Percentiles rank a stretch among this genome's conserved stretches.
Conservation (phyloP, 2,888 invertebrate species). For the Tyria jacobaeae region DNA sequence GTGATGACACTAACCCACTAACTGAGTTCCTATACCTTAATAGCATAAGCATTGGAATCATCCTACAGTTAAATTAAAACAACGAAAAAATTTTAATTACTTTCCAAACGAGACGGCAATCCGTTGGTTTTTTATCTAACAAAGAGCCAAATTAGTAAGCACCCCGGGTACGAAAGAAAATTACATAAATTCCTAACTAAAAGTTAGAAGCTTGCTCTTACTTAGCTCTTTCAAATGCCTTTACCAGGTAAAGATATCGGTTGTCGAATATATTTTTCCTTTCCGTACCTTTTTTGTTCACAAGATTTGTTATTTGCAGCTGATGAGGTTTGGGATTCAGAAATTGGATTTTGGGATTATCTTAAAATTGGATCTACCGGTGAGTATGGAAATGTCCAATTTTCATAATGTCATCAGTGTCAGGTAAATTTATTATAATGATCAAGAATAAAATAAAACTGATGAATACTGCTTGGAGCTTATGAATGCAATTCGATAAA, state of each 20-base stretch:
- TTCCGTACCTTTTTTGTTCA: constrained; percentile 27
- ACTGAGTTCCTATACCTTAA: background rate
- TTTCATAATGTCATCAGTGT: constrained; percentile 6
- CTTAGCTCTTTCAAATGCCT: constrained; percentile 9
- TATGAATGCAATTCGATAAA: background rate
- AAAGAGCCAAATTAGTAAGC: constrained; percentile 49
- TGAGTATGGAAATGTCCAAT: constrained; percentile 25
- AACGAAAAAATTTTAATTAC: constrained; percentile 48
- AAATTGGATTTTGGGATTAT: constrained; percentile 44
- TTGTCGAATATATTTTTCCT: constrained; percentile 29
- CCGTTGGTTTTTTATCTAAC: constrained; percentile 34
- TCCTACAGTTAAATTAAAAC: constrained; percentile 45
- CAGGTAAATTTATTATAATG: background rate
- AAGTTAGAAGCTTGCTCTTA: constrained; percentile 33
- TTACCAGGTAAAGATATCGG: constrained; percentile 24
- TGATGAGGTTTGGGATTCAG: constrained; percentile 37
- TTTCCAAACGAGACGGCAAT: constrained; percentile 37
- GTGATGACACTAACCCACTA: background rate
- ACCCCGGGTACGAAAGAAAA: constrained; percentile 39
- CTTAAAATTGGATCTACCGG: constrained; percentile 41
- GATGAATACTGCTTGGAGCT: background rate
- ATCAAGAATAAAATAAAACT: background rate
- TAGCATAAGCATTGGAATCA: constrained; percentile 19
- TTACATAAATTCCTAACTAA: constrained; percentile 49
- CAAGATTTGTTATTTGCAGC: constrained; percentile 45